Percentiles rank a stretch among this genome's conserved stretches.
These are phyloP conservation scores for Mesembrinibis cayennensis DNA, from an alignment of 2,113 vertebrate species.

Conservation along the genomic window DNA sequence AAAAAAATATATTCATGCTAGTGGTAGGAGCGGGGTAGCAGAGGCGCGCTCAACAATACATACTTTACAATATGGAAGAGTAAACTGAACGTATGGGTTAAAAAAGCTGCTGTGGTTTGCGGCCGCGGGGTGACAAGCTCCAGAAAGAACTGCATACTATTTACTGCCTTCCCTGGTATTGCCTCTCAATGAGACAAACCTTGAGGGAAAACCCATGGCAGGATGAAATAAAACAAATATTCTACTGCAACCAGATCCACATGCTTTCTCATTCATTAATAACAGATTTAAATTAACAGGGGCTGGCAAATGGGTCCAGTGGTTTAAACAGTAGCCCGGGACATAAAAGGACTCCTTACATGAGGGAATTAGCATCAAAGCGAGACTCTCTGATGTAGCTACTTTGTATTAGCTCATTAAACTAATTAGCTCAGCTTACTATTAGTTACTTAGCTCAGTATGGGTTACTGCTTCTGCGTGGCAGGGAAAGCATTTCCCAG, in stretches of 20 bases:
- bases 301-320: conserved; percentile 20
- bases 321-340: background rate
- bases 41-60: fast-evolving
- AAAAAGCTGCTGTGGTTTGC: background rate
- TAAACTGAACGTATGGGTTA: background rate
- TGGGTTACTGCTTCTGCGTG: background rate
- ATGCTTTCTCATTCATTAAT: background rate
- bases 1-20: background rate
- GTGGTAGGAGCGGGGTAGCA: background rate
- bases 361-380: conserved; percentile 54
- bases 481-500: background rate
- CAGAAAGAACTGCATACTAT: background rate
- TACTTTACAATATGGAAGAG: background rate
- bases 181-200: background rate
- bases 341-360: conserved; percentile 48
- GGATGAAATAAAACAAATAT: background rate
- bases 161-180: background rate
- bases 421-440: conserved; percentile 30
- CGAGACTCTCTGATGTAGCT: background rate
- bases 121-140: background rate
- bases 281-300: background rate
- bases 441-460: background rate
- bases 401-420: conserved; percentile 38
- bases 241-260: background rate
- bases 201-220: background rate